These are phyloP conservation scores for Drosophila emarginata DNA, from an alignment of 2,888 invertebrate species.

Conservation along the genomic window DNA sequence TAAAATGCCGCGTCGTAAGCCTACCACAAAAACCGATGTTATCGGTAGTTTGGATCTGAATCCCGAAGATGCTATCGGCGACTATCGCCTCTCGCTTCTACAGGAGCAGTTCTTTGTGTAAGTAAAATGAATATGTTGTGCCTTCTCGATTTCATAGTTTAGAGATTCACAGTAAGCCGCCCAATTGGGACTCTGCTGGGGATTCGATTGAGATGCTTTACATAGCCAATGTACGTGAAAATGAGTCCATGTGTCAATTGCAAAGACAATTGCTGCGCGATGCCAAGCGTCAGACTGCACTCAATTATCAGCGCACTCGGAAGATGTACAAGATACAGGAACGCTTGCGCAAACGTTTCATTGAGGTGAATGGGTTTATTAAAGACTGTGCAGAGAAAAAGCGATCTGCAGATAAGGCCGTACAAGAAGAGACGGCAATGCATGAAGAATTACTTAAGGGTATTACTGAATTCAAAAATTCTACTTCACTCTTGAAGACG, in stretches of 20 bases:
- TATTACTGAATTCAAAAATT: slow-evolving; percentile 63
- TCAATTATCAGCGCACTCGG: slow-evolving; percentile 74
- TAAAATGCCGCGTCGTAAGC: slow-evolving; percentile 79
- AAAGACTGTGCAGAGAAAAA: slow-evolving; percentile 81
- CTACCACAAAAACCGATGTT: slow-evolving; percentile 80
- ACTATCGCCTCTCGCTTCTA: slow-evolving; percentile 78
- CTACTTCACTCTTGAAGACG: slow-evolving; percentile 57
- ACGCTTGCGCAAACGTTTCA: slow-evolving; percentile 78
- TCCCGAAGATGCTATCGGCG: slow-evolving; percentile 79
- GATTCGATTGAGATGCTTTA: slow-evolving; percentile 80
- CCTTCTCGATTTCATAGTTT: background rate
- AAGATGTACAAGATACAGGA: slow-evolving; percentile 75
- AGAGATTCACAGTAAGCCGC: slow-evolving; percentile 72
- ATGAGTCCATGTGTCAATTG: slow-evolving; percentile 72
- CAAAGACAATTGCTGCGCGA: slow-evolving; percentile 78
- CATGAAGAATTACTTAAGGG: slow-evolving; percentile 66
- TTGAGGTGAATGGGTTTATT: slow-evolving; percentile 80
- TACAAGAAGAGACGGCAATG: slow-evolving; percentile 67
- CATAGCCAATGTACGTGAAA: slow-evolving; percentile 79
- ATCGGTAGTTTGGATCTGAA: slow-evolving; percentile 80
- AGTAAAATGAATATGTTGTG: slow-evolving; percentile 19
- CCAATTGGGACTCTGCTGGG: slow-evolving; percentile 81
- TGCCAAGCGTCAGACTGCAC: slow-evolving; percentile 66
- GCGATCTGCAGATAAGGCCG: slow-evolving; percentile 71
- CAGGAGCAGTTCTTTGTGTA: slow-evolving; percentile 80